Conservation (phyloP, 2,888 invertebrate genomes). For the Eulithis testata region DNA sequence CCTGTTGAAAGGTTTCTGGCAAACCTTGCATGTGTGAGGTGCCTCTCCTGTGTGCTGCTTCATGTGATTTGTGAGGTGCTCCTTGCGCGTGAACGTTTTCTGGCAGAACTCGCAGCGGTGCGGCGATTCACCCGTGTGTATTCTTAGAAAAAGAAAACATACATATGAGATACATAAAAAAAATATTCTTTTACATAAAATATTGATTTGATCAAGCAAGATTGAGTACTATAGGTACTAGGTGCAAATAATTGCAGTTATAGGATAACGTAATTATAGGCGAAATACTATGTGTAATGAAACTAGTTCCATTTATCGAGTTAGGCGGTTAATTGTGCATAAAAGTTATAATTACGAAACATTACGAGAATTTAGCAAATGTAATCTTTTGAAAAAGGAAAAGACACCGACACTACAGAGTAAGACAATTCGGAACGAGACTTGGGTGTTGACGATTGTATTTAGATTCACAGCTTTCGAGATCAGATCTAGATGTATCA, state of each 20-base stretch:
- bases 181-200: background rate
- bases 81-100: conserved; percentile 89
- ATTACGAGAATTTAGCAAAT: too few species aligned
- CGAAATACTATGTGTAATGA: background rate
- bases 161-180: background rate
- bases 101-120: conserved; percentile 90
- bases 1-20: conserved; percentile 89
- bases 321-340: too few species aligned
- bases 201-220: conserved; percentile 4
- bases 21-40: conserved; percentile 89
- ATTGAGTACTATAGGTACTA: conserved; percentile 1
- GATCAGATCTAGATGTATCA: too few species aligned
- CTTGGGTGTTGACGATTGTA: too few species aligned
- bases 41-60: conserved; percentile 90
- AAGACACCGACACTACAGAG: too few species aligned
- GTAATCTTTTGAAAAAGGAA: too few species aligned
- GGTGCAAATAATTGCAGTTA: background rate
- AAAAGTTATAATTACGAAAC: too few species aligned
- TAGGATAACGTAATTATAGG: background rate
- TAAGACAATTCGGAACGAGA: too few species aligned
- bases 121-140: conserved; percentile 89
- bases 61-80: conserved; percentile 87
- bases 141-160: conserved; percentile 52
- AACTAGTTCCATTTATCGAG: too few species aligned
- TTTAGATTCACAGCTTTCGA: too few species aligned